Evolutionary conservation across 2,888 invertebrate species (phyloP), one percentile per base, ranked within the genome.

Genomic region (Stegophylla sp.): DNA sequence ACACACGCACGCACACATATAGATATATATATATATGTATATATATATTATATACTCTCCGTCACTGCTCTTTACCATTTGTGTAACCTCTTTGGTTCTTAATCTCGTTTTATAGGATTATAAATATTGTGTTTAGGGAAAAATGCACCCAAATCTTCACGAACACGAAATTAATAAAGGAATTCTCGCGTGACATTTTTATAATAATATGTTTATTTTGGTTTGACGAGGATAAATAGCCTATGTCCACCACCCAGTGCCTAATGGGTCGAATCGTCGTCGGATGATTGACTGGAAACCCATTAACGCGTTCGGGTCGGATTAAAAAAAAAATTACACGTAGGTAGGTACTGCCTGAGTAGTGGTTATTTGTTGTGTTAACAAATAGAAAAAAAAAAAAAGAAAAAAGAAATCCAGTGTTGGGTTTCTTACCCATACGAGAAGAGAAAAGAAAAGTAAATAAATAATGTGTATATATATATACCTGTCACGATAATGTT

Each of bases 181-280:
- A 71, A 79, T 79, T 79, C 71, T 79, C 23, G 51, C 71, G 56
- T 63, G 28, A 79, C 71, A n/a, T 48, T 71, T 23, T n/a, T n/a
- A n/a, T n/a, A n/a, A n/a, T n/a, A n/a, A n/a, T 34, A 69, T 77
- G 69, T 77, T 69, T 77, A 59, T 71, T 79, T 71, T 71, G 48
- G 71, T 48, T 59, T 61, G 9, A n/a, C n/a, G n/a, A 63, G 20
- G 69, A 79, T 71, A 79, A 79, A 79, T 71, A 61, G 79, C 17
- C 48, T 26, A 23, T 26, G 71, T 71, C 48, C 51, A 61, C 41
- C 79, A 71, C 79, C 79, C 71, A 69, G 51, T 69, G 69, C 34
- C 79, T 79, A 79, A 79, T 79, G 71, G 79, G 41, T 71, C 71
- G 79, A 51, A 71, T 79, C 79, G n/a, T n/a, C n/a, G n/a, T n/a